Evolutionary conservation across 2,888 invertebrate genomes (phyloP), one percentile per base, ranked within the genome.

Genomic region (Eristalis intricaria): DNA sequence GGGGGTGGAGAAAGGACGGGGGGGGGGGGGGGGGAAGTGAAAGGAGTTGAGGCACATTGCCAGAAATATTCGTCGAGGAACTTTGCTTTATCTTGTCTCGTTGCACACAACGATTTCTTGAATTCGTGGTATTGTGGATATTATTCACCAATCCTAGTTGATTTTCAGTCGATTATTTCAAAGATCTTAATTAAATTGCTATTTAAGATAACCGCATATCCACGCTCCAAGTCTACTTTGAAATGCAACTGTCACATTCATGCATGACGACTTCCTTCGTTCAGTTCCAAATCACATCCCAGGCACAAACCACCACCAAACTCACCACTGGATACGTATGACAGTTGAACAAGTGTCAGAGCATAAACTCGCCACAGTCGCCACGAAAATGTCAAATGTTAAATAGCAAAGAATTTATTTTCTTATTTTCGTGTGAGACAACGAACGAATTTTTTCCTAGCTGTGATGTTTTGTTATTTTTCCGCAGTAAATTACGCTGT

Each of bases 401-500:
- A 64, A 65, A 63, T 56, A 40, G 71, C 40, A 71, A 58, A 38
- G 60, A 71, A 50, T 43, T 22, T 58, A 15, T 65, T 64, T 68
- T 69, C 26, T 63, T 60, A 43, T 66, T 75, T 75, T 69, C 61
- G 40, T 60, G 68, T 43, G 13, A 61, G 65, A 75, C 35, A 68
- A 61, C 79, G 73, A 79, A 73, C 66, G 65, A 71, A 70, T 66
- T 73, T 71, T n/a, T 50, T 26, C 64, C 38, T 66, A 66, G 19
- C 61, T 66, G 71, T 79, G 71, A 79, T 79, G 73, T 73, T 79
- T 73, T 73, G 60, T 79, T 79, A 29, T 73, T 79, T 79, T 66
- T 35, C 13, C 22, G 22, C 70, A 26, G 13, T 35, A 43, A 73
- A 61, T 73, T 66, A 61, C 71, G 65, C 35, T 73, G 23, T 60